Percentiles rank a stretch among this genome's conserved stretches.
Conservation (phyloP, 1,140 invertebrate genomes). For the Pogonognathellus flavescens region DNA sequence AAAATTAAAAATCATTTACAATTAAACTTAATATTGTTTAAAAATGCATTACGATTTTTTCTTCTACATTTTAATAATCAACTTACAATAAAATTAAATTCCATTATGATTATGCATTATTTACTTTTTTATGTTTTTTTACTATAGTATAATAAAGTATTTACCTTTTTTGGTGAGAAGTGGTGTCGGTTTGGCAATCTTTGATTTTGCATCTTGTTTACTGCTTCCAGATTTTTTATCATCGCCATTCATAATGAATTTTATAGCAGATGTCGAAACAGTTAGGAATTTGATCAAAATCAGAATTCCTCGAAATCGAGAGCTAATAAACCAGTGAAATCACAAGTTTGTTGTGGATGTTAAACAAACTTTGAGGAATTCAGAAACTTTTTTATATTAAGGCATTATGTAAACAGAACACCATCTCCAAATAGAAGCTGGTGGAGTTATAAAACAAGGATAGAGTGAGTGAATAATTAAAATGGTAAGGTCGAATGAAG, state of each 20-base stretch:
- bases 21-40: not conserved
- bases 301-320: not conserved
- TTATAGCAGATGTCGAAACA: not conserved
- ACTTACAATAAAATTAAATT: not conserved
- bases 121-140: too few species aligned
- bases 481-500: conserved; percentile 28
- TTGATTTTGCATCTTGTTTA: conserved; percentile 23
- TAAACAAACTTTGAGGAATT: conserved; percentile 25
- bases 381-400: not conserved
- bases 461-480: conserved; percentile 18
- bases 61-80: too few species aligned
- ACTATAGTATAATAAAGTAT: too few species aligned
- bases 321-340: too few species aligned
- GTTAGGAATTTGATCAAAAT: not conserved
- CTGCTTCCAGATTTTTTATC: conserved; percentile 14
- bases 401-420: conserved; percentile 27
- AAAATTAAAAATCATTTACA: not conserved
- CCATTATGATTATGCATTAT: too few species aligned
- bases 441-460: conserved; percentile 5
- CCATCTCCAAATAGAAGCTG: conserved; percentile 35
- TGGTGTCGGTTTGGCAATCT: conserved; percentile 23
- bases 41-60: too few species aligned
- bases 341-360: conserved; percentile 30
- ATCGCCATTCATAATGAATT: conserved; percentile 22
- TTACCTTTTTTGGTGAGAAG: not conserved